Evolutionary conservation across 2,888 invertebrate species (phyloP).

Genomic region (Latheticus oryzae): DNA sequence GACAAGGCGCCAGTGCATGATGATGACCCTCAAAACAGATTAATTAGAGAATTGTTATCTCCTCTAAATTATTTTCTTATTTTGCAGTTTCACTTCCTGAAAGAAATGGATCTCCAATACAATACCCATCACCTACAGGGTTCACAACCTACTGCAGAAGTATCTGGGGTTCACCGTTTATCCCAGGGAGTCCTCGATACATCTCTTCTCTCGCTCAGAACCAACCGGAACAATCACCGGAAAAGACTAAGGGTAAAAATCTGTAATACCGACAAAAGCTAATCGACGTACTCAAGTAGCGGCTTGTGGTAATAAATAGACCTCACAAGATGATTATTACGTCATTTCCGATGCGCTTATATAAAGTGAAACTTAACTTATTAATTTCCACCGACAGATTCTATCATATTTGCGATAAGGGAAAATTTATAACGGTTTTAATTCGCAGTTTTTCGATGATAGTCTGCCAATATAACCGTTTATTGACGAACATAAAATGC

Average conservation of each 20-base stretch:
- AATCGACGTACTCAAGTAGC: conserved; percentile 47
- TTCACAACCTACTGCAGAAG: conserved; percentile 63
- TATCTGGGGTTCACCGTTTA: conserved; percentile 62
- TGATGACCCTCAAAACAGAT: conserved; percentile 28
- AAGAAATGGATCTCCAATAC: conserved; percentile 52
- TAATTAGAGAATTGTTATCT: conserved; percentile 14
- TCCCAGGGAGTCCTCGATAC: conserved; percentile 58
- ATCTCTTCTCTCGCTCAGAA: conserved; percentile 54
- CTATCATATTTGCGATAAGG: conserved; percentile 26
- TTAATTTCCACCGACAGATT: conserved; percentile 16
- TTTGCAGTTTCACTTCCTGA: conserved; percentile 34
- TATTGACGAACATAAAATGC: conserved; percentile 26
- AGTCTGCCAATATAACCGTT: conserved; percentile 29
- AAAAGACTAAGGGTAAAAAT: conserved; percentile 57
- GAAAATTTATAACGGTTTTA: conserved; percentile 33
- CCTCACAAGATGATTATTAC: conserved; percentile 59
- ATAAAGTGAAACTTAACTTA: no score
- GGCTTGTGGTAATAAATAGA: conserved; percentile 51
- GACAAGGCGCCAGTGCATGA: conserved; percentile 50
- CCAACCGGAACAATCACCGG: conserved; percentile 49
- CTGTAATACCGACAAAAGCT: conserved; percentile 28
- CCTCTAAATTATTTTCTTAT: conserved; percentile 9
- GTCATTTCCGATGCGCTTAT: conserved; percentile 59
- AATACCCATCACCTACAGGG: conserved; percentile 57
- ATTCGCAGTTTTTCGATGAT: conserved; percentile 30